These are phyloP conservation scores for Drosophila niveifrons DNA, from an alignment of 2,888 invertebrate genomes.

Conservation along the genomic window DNA sequence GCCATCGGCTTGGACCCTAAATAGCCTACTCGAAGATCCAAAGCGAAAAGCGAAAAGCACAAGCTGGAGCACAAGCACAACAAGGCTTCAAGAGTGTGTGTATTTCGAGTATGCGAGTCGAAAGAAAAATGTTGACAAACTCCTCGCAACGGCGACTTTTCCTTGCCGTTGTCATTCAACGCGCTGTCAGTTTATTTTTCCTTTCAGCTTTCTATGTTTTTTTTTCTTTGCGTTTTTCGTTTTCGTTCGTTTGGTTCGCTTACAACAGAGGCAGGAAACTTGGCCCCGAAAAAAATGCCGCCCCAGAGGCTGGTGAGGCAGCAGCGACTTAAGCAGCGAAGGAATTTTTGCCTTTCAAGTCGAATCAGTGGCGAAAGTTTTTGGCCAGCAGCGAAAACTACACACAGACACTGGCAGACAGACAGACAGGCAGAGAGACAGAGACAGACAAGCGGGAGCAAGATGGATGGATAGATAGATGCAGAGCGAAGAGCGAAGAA, in stretches of 20 bases:
- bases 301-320: constrained; percentile 37
- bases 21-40: constrained; percentile 62
- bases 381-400: constrained; percentile 70
- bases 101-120: constrained; percentile 11
- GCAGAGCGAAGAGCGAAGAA: not conserved
- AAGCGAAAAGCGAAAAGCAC: too few species aligned
- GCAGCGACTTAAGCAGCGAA: constrained; percentile 45
- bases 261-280: constrained; percentile 32
- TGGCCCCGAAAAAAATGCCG: constrained; percentile 33
- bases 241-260: not conserved
- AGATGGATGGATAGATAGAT: constrained; percentile 8
- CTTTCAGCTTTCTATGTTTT: constrained; percentile 28
- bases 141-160: constrained; percentile 53
- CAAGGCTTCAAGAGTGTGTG: constrained; percentile 39
- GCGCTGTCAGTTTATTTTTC: constrained; percentile 71
- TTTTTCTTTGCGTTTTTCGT: constrained; percentile 3
- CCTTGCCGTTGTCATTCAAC: constrained; percentile 75
- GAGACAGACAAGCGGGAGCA: constrained; percentile 1
- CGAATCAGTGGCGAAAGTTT: constrained; percentile 70
- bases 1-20: constrained; percentile 44
- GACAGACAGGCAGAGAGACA: constrained; percentile 20
- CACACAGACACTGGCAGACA: constrained; percentile 31
- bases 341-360: constrained; percentile 72
- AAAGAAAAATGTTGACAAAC: constrained; percentile 73
- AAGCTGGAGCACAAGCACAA: constrained; percentile 25